Conservation (phyloP, 2,797 vertebrate genomes). For the Heliangelus exortis region DNA sequence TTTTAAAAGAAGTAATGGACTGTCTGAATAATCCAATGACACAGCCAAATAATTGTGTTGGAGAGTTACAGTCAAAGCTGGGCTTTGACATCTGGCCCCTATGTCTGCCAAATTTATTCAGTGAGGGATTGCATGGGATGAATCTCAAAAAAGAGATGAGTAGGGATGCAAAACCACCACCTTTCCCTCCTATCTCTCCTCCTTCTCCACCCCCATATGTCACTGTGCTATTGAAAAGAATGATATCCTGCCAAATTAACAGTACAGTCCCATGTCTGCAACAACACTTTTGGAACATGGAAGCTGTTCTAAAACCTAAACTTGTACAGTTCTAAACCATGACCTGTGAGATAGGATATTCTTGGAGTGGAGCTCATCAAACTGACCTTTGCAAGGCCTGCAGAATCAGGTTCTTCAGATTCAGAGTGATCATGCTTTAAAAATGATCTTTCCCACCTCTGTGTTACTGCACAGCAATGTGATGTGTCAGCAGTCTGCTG, state of each 20-base stretch:
- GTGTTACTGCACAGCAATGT: rapidly evolving
- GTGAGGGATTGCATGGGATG: neutral
- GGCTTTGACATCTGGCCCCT: constrained; percentile 6
- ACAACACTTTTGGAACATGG: neutral
- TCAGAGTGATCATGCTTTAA: neutral
- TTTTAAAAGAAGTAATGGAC: neutral
- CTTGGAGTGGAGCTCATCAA: neutral
- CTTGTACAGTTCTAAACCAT: neutral
- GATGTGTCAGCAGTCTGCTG: neutral
- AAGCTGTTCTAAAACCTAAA: constrained; percentile 4
- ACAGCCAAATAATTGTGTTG: neutral
- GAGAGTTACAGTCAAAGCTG: neutral
- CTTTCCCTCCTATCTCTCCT: neutral
- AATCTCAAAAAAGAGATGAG: neutral
- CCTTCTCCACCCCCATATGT: constrained; percentile 9
- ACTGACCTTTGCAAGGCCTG: neutral
- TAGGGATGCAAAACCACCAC: neutral
- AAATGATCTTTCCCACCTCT: neutral
- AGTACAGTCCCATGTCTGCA: neutral
- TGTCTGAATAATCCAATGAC: neutral
- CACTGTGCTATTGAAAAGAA: neutral
- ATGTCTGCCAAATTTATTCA: constrained; percentile 24
- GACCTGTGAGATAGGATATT: neutral
- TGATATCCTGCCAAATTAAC: neutral
- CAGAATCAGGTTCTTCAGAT: neutral